Evolutionary conservation across 1,140 invertebrate species (phyloP).

Genomic region (Trinorchestia longiramus): DNA sequence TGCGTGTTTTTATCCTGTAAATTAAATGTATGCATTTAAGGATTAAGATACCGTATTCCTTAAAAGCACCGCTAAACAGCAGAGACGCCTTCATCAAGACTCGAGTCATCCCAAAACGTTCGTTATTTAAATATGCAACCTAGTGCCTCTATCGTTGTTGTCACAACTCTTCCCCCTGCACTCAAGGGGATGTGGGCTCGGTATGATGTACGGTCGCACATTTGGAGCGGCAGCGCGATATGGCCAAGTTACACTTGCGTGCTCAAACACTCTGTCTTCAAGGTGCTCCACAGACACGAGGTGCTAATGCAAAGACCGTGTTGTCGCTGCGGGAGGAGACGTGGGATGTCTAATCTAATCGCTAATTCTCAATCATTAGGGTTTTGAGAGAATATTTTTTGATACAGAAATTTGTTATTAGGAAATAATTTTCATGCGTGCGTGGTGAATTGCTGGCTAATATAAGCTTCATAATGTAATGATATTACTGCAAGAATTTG

Average conservation of each 20-base stretch:
- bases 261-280: background rate
- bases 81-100: background rate
- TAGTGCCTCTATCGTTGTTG: background rate
- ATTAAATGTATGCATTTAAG: too few relatives aligned
- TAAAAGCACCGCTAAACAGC: background rate
- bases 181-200: background rate
- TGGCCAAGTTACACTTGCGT: background rate
- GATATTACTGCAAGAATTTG: background rate
- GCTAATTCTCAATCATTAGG: background rate
- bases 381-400: background rate
- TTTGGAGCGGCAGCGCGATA: background rate
- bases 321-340: background rate
- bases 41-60: too few relatives aligned
- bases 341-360: background rate
- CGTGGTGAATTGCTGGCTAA: background rate
- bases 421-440: background rate
- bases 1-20: too few relatives aligned
- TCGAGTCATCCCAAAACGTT: background rate
- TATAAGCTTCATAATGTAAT: background rate
- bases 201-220: background rate
- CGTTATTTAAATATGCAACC: slow-evolving; percentile 9
- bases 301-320: background rate
- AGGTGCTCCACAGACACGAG: background rate
- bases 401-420: background rate
- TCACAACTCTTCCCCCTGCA: background rate